These are phyloP conservation scores for Tiaroga cobitis DNA, from an alignment of 2,797 vertebrate genomes.

Conservation along the genomic window DNA sequence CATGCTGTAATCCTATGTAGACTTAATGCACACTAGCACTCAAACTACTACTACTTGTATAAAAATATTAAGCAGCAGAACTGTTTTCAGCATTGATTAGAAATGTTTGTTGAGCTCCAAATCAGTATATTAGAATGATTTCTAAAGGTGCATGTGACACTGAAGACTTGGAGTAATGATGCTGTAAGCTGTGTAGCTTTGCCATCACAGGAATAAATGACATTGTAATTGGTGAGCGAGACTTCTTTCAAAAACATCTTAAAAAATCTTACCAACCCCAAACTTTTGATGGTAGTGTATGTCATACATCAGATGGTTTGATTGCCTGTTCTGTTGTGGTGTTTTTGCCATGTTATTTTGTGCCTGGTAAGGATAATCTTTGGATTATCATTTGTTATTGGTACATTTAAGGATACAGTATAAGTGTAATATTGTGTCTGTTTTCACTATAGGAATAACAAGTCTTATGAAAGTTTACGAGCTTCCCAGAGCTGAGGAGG, in stretches of 20 bases:
- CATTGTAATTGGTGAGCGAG: not conserved
- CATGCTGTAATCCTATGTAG: not conserved
- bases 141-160: not conserved
- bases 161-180: not conserved
- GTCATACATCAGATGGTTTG: not conserved
- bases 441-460: conserved; percentile 82
- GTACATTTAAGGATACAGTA: not conserved
- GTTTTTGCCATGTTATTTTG: not conserved
- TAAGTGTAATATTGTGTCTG: not conserved
- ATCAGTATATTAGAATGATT: not conserved
- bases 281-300: not conserved
- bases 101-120: not conserved
- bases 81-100: not conserved
- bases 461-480: conserved; percentile 90
- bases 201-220: not conserved
- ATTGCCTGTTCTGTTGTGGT: not conserved
- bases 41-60: not conserved
- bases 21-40: not conserved
- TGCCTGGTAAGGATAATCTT: not conserved
- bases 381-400: not conserved
- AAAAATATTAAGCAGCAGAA: not conserved
- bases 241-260: not conserved
- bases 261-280: not conserved
- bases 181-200: not conserved
- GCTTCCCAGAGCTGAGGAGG: conserved; percentile 84